Conservation (phyloP, 2,888 invertebrate genomes). For the Sipha maydis region DNA sequence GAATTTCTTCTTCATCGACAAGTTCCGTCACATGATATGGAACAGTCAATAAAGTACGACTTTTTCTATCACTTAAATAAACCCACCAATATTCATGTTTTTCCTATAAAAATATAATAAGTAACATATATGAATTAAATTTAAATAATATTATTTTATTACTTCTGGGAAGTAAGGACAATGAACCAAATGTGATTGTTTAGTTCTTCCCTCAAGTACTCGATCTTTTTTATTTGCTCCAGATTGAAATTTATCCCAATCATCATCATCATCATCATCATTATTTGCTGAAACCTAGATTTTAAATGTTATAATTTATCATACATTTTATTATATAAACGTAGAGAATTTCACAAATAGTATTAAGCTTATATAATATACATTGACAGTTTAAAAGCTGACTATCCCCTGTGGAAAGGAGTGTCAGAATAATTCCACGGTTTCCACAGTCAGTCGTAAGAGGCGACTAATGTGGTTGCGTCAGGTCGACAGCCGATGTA, state of each 20-base stretch:
- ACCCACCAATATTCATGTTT: slow-evolving; percentile 99
- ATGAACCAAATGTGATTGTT: slow-evolving; percentile 95
- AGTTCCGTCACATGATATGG: slow-evolving; percentile 95
- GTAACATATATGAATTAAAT: not conserved
- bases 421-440: too few species aligned
- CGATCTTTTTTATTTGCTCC: slow-evolving; percentile 88
- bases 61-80: slow-evolving; percentile 95
- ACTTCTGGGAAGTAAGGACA: slow-evolving; percentile 94
- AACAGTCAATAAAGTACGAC: slow-evolving; percentile 87
- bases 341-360: not conserved
- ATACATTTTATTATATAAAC: not conserved
- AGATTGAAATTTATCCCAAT: slow-evolving; percentile 94
- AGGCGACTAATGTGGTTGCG: too few species aligned
- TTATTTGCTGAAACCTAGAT: slow-evolving; percentile 44
- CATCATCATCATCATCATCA: slow-evolving; percentile 81
- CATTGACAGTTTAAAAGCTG: too few species aligned
- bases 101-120: slow-evolving; percentile 69
- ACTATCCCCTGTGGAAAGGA: too few species aligned
- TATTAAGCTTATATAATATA: too few species aligned
- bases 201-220: slow-evolving; percentile 89
- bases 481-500: too few species aligned
- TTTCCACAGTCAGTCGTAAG: too few species aligned
- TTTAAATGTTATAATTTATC: not conserved
- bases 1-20: slow-evolving; percentile 88
- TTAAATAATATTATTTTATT: slow-evolving; percentile 62